Evolutionary conservation across 2,113 vertebrate genomes (phyloP).

Genomic region (Solea solea): DNA sequence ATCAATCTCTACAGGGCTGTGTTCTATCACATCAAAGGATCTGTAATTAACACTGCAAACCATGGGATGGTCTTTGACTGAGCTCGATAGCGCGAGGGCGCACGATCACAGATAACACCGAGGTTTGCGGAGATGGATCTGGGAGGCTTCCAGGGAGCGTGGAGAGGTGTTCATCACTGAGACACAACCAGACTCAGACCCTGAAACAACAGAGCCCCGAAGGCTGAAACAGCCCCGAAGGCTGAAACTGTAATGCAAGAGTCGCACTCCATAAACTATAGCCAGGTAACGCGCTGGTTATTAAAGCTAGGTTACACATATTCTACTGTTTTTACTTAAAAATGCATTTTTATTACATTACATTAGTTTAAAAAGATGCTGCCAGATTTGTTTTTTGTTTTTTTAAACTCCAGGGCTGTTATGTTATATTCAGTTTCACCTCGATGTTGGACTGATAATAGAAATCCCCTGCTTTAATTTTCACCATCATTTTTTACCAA

Average conservation of each 20-base stretch:
- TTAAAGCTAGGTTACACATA: constrained; percentile 1
- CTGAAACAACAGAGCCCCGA: background rate
- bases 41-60: constrained; percentile 95
- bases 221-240: background rate
- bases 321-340: too few relatives aligned
- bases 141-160: constrained; percentile 64
- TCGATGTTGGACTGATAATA: too few relatives aligned
- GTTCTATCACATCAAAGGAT: constrained; percentile 99
- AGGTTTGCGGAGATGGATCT: constrained; percentile 72
- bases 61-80: constrained; percentile 81
- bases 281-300: constrained; percentile 36
- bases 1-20: constrained; percentile 98
- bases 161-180: constrained; percentile 60
- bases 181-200: constrained; percentile 46
- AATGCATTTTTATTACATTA: too few relatives aligned
- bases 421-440: too few relatives aligned
- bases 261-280: constrained; percentile 56
- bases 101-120: constrained; percentile 78
- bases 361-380: too few relatives aligned
- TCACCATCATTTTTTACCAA: too few relatives aligned
- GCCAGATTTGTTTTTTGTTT: too few relatives aligned
- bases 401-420: too few relatives aligned
- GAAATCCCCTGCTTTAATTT: too few relatives aligned
- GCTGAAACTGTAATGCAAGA: constrained; percentile 49
- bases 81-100: constrained; percentile 75